phyloP scores from a whole-genome alignment of 2,888 invertebrate genomes.

The Aelia acuminata region DNA sequence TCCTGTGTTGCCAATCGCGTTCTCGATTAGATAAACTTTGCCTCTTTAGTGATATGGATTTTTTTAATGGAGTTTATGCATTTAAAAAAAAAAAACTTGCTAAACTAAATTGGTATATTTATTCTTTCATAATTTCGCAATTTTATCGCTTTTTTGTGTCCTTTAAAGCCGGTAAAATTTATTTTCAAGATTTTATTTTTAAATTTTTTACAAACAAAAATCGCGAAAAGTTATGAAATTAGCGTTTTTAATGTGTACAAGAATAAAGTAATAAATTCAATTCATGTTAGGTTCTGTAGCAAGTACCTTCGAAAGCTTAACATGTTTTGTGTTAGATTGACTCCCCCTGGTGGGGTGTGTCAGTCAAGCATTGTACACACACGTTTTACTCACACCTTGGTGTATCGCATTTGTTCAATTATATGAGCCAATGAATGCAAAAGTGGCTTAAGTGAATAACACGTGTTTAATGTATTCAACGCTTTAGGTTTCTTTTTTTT shows the following conservation, averaged over 20 bases:
- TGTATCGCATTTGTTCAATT: not conserved
- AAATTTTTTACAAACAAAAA: no score
- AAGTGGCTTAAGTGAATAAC: no score
- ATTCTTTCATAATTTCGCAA: no score
- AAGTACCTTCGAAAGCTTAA: not conserved
- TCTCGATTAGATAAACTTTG: conserved; percentile 23
- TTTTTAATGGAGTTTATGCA: not conserved
- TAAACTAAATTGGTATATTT: no score
- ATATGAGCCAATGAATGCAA: no score
- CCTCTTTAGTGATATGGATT: not conserved
- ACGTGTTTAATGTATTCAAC: no score
- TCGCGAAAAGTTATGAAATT: no score
- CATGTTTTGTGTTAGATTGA: not conserved
- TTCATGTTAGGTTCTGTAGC: not conserved
- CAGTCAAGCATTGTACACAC: not conserved
- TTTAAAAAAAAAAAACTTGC: no score
- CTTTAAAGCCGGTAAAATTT: not conserved
- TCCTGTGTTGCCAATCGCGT: not conserved
- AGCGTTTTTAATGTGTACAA: no score
- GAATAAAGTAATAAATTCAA: not conserved
- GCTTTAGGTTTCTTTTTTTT: no score
- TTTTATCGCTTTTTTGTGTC: not conserved
- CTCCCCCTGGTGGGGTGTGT: not conserved
- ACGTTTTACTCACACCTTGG: not conserved
- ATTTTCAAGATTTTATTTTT: no score